Evolutionary conservation across 2,797 vertebrate genomes (phyloP).

Genomic region (Gila robusta): DNA sequence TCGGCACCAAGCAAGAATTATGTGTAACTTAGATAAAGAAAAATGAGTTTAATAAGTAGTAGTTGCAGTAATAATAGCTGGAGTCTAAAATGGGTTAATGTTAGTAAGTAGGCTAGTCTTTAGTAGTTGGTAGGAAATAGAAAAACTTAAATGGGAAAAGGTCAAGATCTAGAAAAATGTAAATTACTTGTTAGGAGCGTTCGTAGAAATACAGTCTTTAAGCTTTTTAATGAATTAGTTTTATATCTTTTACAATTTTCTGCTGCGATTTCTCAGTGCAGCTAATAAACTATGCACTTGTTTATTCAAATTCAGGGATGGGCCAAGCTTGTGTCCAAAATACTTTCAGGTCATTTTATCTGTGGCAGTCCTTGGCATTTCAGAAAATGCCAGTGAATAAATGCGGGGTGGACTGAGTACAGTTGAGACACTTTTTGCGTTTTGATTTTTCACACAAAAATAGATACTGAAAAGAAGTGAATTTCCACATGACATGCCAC

Average conservation of each 20-base stretch:
- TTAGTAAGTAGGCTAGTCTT: not conserved
- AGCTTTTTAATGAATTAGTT: not conserved
- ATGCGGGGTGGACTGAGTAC: not conserved
- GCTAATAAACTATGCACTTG: not conserved
- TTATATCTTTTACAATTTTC: not conserved
- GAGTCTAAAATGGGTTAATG: slow-evolving; percentile 18
- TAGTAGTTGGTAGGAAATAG: not conserved
- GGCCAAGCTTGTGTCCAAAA: slow-evolving; percentile 9
- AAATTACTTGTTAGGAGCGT: not conserved
- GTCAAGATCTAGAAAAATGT: not conserved
- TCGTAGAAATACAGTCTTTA: not conserved
- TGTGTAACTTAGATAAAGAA: slow-evolving; percentile 67
- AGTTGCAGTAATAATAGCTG: not conserved
- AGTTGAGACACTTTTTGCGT: too few relatives aligned
- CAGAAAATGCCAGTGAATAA: not conserved
- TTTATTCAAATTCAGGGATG: slow-evolving; percentile 17
- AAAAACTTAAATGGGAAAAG: not conserved
- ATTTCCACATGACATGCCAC: too few relatives aligned
- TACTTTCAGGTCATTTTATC: slow-evolving; percentile 5
- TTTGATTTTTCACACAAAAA: too few relatives aligned
- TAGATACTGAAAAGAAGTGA: too few relatives aligned
- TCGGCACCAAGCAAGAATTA: slow-evolving; percentile 74
- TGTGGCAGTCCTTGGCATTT: not conserved
- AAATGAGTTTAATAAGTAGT: not conserved
- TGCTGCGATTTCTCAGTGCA: not conserved